Conservation (phyloP, 1,140 invertebrate species). For the Lordiphosa clarofinis region DNA sequence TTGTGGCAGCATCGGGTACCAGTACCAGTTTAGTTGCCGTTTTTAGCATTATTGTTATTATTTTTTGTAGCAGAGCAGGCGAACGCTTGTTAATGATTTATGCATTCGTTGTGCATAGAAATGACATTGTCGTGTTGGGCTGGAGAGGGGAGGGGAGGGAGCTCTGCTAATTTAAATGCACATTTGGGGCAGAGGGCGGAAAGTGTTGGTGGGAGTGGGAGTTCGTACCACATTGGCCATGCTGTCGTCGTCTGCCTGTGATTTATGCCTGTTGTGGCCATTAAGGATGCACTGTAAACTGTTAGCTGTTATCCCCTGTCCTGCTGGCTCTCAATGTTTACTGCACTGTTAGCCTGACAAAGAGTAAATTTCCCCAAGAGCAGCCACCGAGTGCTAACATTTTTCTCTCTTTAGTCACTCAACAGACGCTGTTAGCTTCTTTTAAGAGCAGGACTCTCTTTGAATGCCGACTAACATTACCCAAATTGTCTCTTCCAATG, state of each 20-base stretch:
- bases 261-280: slow-evolving; percentile 30
- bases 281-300: slow-evolving; percentile 13
- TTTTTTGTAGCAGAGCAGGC: slow-evolving; percentile 46
- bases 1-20: slow-evolving; percentile 48
- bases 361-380: slow-evolving; percentile 37
- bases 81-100: slow-evolving; percentile 70
- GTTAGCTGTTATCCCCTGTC: slow-evolving; percentile 7
- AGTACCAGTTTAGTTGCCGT: slow-evolving; percentile 42
- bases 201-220: neutral
- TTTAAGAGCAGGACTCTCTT: too few species aligned
- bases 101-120: slow-evolving; percentile 73
- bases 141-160: neutral
- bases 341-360: slow-evolving; percentile 15
- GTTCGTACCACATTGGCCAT: slow-evolving; percentile 27
- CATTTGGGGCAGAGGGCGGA: slow-evolving; percentile 55
- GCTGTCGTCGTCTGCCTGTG: slow-evolving; percentile 37
- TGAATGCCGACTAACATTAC: too few species aligned
- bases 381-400: neutral
- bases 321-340: too few species aligned
- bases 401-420: neutral
- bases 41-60: slow-evolving; percentile 77
- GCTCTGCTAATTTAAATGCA: slow-evolving; percentile 71
- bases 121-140: slow-evolving; percentile 44
- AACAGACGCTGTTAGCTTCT: too few species aligned
- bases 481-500: too few species aligned